Evolutionary conservation across 2,888 invertebrate genomes (phyloP), one percentile per base, ranked within the genome.

Genomic region (Venustoraphidia nigricollis): DNA sequence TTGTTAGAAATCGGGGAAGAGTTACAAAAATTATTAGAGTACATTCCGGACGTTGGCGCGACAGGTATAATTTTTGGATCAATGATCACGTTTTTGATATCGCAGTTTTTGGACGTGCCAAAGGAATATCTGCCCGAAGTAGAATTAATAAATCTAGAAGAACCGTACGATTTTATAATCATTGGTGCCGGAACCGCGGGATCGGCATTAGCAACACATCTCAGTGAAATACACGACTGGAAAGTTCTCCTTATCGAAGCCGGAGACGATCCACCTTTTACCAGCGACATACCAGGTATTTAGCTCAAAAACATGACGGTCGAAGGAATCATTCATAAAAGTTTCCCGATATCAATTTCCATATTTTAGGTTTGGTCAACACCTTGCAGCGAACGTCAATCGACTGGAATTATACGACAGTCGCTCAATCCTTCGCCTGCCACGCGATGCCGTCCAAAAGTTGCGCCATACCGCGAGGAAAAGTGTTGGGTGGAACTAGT

Each of bases 401-500:
- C 36, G 56, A 56, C 48, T 57, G 56, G 57, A 47, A 50, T 14
- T 73, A 69, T 57, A 55, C 63, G 49, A 62, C 68, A 0, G 70
- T 72, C 48, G 66, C 66, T 1, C 66, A 71, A 38, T 53, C 58
- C 5, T 53, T 55, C 5, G 57, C 56, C 14, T 67, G 68, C 44
- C 56, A 59, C 36, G 59, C 64, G 3, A 53, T 57, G 48, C 53
- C 44, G 1, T 54, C 57, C 9, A 59, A 60, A 34, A 41, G 55
- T 2, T 73, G 74, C 53, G 62, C 59, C 43, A 75, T 72, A 73
- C 66, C 71, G 0, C 63, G 72, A 9, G 76, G 76, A 0, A 77
- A 78, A 57, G 72, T 72, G 11, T 62, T 77, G 36, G 83, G 82
- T 1, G 82, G 82, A 0, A 68, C 72, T 1, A 74, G 76, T 3